These are phyloP conservation scores for Dolichoris vasculosae DNA, from an alignment of 1,140 invertebrate species.

Conservation along the genomic window DNA sequence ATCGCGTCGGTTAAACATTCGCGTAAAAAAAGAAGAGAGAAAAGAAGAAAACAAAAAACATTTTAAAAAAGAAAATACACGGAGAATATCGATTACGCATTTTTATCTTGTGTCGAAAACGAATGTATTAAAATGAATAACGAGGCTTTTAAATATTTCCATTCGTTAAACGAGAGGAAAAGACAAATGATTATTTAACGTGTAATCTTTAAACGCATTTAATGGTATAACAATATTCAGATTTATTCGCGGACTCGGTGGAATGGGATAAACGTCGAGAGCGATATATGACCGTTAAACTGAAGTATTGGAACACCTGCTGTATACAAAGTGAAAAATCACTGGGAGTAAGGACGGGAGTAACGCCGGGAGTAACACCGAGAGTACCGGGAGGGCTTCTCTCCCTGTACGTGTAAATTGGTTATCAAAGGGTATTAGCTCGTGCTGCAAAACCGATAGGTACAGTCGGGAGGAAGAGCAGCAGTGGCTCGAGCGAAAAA, in stretches of 20 bases:
- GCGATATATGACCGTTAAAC: slow-evolving; percentile 7
- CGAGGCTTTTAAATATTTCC: not conserved
- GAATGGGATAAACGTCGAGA: slow-evolving; percentile 8
- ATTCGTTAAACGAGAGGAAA: not conserved
- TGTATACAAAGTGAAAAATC: slow-evolving; percentile 29
- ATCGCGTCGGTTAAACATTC: not conserved
- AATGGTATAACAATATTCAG: slow-evolving; percentile 3
- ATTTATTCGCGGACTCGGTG: not conserved
- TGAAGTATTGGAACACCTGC: not conserved
- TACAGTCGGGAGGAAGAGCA: slow-evolving; percentile 54
- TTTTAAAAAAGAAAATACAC: no score
- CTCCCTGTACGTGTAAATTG: slow-evolving; percentile 66
- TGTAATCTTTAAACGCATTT: not conserved
- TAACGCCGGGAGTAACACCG: no score
- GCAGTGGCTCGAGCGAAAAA: slow-evolving; percentile 14
- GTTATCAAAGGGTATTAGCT: slow-evolving; percentile 72
- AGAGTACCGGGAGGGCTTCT: slow-evolving; percentile 9
- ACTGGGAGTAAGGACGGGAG: slow-evolving; percentile 43
- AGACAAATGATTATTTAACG: not conserved
- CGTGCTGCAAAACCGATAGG: slow-evolving; percentile 65
- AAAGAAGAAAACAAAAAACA: no score
- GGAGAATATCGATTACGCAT: no score
- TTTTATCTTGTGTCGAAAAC: no score
- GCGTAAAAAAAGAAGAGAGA: no score
- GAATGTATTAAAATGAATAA: not conserved